phyloP scores from a whole-genome alignment of 2,113 vertebrate genomes.

The Calcarius ornatus region DNA sequence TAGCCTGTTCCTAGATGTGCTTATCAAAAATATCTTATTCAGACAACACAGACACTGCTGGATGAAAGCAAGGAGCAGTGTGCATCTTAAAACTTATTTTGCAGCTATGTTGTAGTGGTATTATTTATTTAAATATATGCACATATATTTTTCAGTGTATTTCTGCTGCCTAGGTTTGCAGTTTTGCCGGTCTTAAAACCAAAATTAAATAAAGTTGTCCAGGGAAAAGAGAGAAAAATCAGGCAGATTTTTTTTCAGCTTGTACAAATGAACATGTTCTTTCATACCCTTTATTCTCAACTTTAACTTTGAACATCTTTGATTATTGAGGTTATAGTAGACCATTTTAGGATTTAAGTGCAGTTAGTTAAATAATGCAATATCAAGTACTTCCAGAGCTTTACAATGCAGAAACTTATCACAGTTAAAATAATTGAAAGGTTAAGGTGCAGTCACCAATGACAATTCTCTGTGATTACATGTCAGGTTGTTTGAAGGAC shows the following conservation, averaged over 20 bases:
- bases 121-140: background rate
- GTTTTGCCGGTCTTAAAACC: background rate
- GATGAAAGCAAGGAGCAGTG: background rate
- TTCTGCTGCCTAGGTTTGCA: background rate
- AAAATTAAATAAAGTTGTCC: background rate
- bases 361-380: background rate
- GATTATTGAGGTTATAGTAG: background rate
- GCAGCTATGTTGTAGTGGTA: background rate
- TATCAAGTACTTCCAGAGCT: background rate
- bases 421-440: constrained; percentile 15
- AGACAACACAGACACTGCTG: background rate
- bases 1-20: background rate
- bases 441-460: background rate
- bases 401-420: background rate
- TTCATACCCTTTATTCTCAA: background rate
- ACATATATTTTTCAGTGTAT: background rate
- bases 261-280: background rate
- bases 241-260: background rate
- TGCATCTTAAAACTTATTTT: background rate
- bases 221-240: background rate
- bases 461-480: background rate
- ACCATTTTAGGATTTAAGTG: background rate
- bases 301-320: background rate
- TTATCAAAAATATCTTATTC: background rate
- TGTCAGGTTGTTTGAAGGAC: background rate